Conservation (phyloP, 2,797 vertebrate genomes). For the Anisognathus igniventris region DNA sequence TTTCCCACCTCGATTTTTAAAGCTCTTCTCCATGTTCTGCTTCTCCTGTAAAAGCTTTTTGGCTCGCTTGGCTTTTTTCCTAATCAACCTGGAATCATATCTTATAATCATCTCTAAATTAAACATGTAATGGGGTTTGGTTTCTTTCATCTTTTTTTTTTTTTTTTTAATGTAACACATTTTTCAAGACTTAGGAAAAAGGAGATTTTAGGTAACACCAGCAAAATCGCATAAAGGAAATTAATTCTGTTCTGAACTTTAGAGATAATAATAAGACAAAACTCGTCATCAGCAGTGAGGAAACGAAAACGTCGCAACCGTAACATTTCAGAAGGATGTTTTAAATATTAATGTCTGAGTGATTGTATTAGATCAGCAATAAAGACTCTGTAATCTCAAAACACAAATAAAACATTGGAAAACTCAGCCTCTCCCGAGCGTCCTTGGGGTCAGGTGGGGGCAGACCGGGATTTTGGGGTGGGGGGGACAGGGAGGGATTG, state of each 20-base stretch:
- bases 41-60: conserved; percentile 60
- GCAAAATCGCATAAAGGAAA: conserved; percentile 79
- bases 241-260: conserved; percentile 46
- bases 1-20: conserved; percentile 4
- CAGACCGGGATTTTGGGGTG: background rate
- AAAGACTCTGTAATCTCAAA: conserved; percentile 93
- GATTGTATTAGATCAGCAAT: conserved; percentile 98
- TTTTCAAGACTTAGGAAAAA: conserved; percentile 43
- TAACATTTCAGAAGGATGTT: conserved; percentile 81
- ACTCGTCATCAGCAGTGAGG: conserved; percentile 67
- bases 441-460: background rate
- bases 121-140: conserved; percentile 40
- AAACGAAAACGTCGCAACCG: conserved; percentile 66
- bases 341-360: conserved; percentile 89
- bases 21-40: conserved; percentile 40
- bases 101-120: conserved; percentile 69
- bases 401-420: conserved; percentile 82
- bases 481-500: background rate
- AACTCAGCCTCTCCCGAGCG: background rate
- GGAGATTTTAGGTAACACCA: conserved; percentile 80
- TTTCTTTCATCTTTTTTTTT: background rate
- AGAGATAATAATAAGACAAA: background rate
- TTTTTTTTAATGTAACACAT: conserved; percentile 8
- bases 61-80: conserved; percentile 71
- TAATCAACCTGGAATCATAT: conserved; percentile 68